Evolutionary conservation across 1,140 invertebrate species (phyloP), one percentile per base, ranked within the genome.

Genomic region (Oryctes rhinoceros): DNA sequence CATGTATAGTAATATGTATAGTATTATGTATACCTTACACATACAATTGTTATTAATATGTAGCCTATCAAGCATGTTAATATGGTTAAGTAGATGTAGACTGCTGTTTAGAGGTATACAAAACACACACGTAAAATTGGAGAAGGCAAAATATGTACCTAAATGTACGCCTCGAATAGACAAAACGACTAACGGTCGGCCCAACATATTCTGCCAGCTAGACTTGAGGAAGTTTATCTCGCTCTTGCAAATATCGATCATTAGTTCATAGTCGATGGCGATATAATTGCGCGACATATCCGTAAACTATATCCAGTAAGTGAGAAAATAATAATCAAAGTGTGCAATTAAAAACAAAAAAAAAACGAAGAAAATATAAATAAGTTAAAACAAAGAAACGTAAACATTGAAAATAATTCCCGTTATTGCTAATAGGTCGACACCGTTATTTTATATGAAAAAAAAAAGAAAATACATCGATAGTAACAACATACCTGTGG

Each of bases 181-280:
- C 89, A 98, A 92, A 82, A 96, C 95, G 87, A 97, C 94, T 85
- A 97, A 91, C 78, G 96, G 96, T 86, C 96, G 91, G 83, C 96
- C 96, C 87, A 97, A 92, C 89, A 97, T 95, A 90, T 96, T 96
- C 91, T 96, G 95, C 96, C 96, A 98, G 87, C 94, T 96, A 83
- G 95, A 97, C 91, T 98, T 97, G 89, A 98, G 93, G 91, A 98
- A 98, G 92, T 97, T 96, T 86, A 98, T 94, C 91, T 98, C 96
- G 85, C 95, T 95, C 91, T 97, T 97, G 91, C 97, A 96, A 88
- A 96, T 97, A 91, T 98, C 97, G 88, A 98, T 96, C 93, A 98
- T 95, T 88, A 98, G 91, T 89, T 98, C 95, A 90, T 97, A 96
- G 90, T 98, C 97, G 86, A 96, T 97, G 88, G 97, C 97, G 87